Evolutionary conservation across 2,113 vertebrate species (phyloP).

Genomic region (Apteryx owenii): DNA sequence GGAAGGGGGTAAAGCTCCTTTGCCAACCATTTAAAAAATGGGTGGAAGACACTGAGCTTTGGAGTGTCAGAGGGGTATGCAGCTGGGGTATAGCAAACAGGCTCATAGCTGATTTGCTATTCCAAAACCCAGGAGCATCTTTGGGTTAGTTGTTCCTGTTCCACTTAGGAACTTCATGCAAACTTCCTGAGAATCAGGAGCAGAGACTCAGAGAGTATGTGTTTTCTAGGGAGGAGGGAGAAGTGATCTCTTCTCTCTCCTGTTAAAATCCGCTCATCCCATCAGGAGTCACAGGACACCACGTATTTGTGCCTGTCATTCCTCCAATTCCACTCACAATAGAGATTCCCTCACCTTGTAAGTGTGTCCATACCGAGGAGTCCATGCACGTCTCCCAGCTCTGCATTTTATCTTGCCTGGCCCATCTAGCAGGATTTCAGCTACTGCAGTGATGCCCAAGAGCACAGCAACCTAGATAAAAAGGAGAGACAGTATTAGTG

Average conservation of each 20-base stretch:
- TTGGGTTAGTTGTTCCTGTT: background rate
- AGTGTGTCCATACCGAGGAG: background rate
- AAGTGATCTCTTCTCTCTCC: background rate
- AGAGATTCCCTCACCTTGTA: background rate
- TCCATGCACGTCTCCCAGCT: background rate
- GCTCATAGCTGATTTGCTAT: background rate
- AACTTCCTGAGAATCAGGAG: background rate
- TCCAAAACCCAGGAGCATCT: background rate
- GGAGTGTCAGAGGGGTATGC: background rate
- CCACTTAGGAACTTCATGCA: background rate
- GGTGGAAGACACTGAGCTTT: background rate
- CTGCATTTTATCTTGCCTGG: background rate
- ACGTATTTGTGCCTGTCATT: background rate
- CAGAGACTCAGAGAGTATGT: background rate
- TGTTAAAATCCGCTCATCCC: background rate
- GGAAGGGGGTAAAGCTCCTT: background rate
- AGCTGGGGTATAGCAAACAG: background rate
- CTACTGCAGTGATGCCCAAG: rapidly evolving
- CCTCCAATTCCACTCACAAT: background rate
- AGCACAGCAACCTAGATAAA: background rate
- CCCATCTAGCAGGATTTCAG: background rate
- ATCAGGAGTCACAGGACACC: background rate
- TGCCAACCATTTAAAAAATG: background rate
- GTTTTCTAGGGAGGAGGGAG: background rate
- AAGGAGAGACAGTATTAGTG: background rate